Evolutionary conservation across 2,113 vertebrate species (phyloP), one percentile per base, ranked within the genome.

Genomic region (Hippocampus comes): DNA sequence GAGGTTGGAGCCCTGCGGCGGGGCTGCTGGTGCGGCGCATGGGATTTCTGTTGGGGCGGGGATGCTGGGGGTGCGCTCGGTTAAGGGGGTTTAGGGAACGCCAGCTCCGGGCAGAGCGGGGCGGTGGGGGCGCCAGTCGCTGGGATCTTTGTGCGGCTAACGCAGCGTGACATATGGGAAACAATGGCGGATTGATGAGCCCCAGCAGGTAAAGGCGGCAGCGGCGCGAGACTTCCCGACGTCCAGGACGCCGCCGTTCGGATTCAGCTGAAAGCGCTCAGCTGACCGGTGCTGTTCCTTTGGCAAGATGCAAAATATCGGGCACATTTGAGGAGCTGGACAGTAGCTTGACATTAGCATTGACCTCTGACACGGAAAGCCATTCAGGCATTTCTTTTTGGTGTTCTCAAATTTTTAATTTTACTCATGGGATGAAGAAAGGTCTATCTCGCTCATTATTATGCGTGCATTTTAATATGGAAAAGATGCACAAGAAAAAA

Each of bases 151-250:
- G 96, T 98, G 93, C 85, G 90, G 92, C 93, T 97, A 98, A 99
- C 96, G 93, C 92, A 93, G 95, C 96, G 97, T 99, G 97, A 99
- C 97, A 95, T 94, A 80, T 92, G 87, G 91, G 93, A 93, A 93
- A 99, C 96, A 99, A 98, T 95, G 94, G 94, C 91, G 94, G 93
- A 98, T 97, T 97, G 95, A 98, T 96, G 89, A 93, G 93, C 96
- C 91, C 91, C 97, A 98, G 97, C 96, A 98, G 97, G 97, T 97
- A 97, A 96, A 96, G 96, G 94, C 93, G 89, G 92, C 91, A 93
- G 92, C 93, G 71, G 94, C 92, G 74, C 88, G 87, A 87, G 87
- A 82, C 87, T 89, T 90, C 91, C 92, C 90, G 80, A 88, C 78
- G 91, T 92, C 93, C 92, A 91, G 91, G 85, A 86, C 76, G 82